Evolutionary conservation across 2,797 vertebrate species (phyloP).

Genomic region (Spinus pinus): DNA sequence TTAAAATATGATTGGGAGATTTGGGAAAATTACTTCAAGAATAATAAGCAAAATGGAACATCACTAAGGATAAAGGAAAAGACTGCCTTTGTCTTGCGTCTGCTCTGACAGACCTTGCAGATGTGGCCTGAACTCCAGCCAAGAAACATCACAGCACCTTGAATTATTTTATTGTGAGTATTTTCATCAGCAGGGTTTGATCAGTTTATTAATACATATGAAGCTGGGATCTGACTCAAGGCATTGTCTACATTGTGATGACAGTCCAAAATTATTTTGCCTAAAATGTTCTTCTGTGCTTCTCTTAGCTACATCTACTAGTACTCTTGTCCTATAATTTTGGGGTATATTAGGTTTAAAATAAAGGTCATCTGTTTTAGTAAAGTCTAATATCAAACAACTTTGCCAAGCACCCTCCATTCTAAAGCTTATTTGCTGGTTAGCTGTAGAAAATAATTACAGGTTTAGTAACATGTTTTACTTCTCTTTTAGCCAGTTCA

Average conservation of each 20-base stretch:
- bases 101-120: background rate
- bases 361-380: slow-evolving; percentile 22
- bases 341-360: background rate
- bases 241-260: background rate
- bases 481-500: slow-evolving; percentile 47
- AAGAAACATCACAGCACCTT: background rate
- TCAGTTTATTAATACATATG: background rate
- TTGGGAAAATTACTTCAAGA: background rate
- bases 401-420: slow-evolving; percentile 22
- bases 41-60: background rate
- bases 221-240: background rate
- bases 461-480: slow-evolving; percentile 8
- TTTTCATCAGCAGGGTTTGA: background rate
- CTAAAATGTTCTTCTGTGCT: background rate
- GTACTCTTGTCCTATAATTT: background rate
- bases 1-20: background rate
- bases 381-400: background rate
- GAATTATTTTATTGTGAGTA: background rate
- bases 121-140: background rate
- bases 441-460: slow-evolving; percentile 47
- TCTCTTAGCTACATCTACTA: background rate
- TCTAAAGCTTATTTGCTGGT: slow-evolving; percentile 40
- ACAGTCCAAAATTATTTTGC: background rate
- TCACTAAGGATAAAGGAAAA: background rate
- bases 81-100: background rate